Base-by-base conservation (phyloP, 2,113 vertebrate genomes). In the Cyanocitta stelleri region DNA sequence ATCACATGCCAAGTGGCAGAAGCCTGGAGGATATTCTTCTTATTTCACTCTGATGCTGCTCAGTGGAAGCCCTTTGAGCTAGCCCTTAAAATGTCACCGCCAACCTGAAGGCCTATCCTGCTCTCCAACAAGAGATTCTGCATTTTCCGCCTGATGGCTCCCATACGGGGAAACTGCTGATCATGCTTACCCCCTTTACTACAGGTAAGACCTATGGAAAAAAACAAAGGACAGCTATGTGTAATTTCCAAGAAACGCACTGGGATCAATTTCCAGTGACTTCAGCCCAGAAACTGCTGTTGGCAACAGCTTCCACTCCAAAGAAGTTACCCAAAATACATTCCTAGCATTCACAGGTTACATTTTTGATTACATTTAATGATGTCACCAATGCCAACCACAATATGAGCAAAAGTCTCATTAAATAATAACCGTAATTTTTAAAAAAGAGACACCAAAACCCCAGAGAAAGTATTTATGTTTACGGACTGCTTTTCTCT, bases 111-210 rank as follows among this genome's bases (percentile, higher is more conserved):
- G 49, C 10, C 32, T 54, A 87, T 6, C 3, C 13, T 35, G n/a
- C 39, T 23, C 22, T 64, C 33, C 55, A 69, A 83, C 17, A 90
- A 72, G 32, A 69, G 5, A 75, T 30, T 48, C 4, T 51, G 52
- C 51, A 4, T 48, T 85, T 88, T 73, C 46, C 58, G 41, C 16
- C 48, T 61, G 44, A 87, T 16, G 29, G 46, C 5, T 87, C 7
- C 14, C 35, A 64, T 9, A 46, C 1, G 1, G 51, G 35, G 16
- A 81, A 92, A 58, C 14, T 68, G 56, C 52, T 56, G 13, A 33
- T n/a, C 3, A 10, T 4, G 4, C 13, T 56, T 46, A 77, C 1
- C 7, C 1, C 5, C 10, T 16, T 44, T 54, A 43, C 8, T 54
- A 43, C 21, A 79, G 33, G 30, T 15, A 67, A 16, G 6, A 10